A percentile compares a stretch with the other conserved stretches of the same genome.
Conservation (phyloP, 2,888 invertebrate genomes). For the Agrochola macilenta region DNA sequence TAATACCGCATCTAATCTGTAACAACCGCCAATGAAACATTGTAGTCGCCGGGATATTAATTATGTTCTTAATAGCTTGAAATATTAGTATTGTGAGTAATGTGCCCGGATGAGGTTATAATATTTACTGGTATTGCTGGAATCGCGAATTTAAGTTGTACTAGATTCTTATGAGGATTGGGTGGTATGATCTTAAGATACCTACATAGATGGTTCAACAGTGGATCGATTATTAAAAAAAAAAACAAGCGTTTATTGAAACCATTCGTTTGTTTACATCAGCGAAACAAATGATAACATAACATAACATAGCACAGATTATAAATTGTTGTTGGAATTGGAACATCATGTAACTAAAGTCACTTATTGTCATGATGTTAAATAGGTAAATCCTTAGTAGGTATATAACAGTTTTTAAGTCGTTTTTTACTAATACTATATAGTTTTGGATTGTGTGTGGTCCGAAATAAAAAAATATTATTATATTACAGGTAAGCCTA, state of each 20-base stretch:
- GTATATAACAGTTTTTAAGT: not conserved
- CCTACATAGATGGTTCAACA: not conserved
- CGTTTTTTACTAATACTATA: not conserved
- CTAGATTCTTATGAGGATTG: slow-evolving; percentile 17
- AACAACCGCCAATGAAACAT: slow-evolving; percentile 47
- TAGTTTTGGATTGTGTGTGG: not conserved
- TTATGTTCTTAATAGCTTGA: slow-evolving; percentile 58
- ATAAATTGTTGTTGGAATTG: not conserved
- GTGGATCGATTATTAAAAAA: not conserved
- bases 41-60: slow-evolving; percentile 53
- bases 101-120: slow-evolving; percentile 28
- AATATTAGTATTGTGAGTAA: slow-evolving; percentile 52
- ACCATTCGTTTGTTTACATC: too few relatives aligned
- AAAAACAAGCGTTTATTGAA: too few relatives aligned
- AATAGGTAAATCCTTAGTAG: not conserved
- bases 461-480: not conserved
- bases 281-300: too few relatives aligned
- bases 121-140: slow-evolving; percentile 41
- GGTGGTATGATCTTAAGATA: not conserved
- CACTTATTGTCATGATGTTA: not conserved
- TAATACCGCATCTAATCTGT: slow-evolving; percentile 15
- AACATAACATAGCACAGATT: too few relatives aligned
- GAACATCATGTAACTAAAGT: not conserved
- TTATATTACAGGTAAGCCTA: not conserved
- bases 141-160: slow-evolving; percentile 30